A percentile compares a stretch with the other conserved stretches of the same genome.
These are phyloP conservation scores for Forficula auricularia DNA, from an alignment of 1,140 invertebrate species.

Conservation along the genomic window DNA sequence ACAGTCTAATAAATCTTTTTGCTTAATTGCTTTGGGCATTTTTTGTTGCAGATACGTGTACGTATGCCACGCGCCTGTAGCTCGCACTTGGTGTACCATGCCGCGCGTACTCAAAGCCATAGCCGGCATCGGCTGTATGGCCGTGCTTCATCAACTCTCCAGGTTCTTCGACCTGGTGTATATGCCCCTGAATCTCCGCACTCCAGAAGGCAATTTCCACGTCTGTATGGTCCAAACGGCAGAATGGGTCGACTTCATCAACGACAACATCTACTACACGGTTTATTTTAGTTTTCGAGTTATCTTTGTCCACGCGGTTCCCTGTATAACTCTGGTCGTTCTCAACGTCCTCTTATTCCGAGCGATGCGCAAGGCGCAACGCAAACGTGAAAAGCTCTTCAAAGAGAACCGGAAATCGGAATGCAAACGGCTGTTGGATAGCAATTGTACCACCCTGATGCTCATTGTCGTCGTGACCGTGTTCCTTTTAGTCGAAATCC, in stretches of 20 bases:
- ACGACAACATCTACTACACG: constrained; percentile 55
- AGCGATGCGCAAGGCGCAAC: constrained; percentile 65
- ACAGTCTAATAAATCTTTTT: too few species aligned
- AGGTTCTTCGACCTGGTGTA: constrained; percentile 55
- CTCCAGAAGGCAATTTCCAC: constrained; percentile 28
- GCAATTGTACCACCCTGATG: constrained; percentile 86
- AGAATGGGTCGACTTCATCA: constrained; percentile 44
- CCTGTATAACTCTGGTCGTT: constrained; percentile 72
- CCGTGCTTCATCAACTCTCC: constrained; percentile 59
- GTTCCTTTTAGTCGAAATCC: constrained; percentile 79
- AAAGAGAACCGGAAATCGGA: constrained; percentile 71
- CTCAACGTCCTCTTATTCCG: constrained; percentile 74
- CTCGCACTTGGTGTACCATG: constrained; percentile 72
- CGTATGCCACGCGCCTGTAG: constrained; percentile 72
- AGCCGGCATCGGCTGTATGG: constrained; percentile 50
- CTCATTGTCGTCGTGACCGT: constrained; percentile 86
- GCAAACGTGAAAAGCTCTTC: constrained; percentile 58
- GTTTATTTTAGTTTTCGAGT: constrained; percentile 72
- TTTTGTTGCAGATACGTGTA: constrained; percentile 50
- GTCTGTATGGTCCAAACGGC: constrained; percentile 36
- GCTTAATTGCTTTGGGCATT: too few species aligned
- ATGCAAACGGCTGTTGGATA: constrained; percentile 63
- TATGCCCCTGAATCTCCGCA: constrained; percentile 33
- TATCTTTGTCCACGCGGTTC: constrained; percentile 75
- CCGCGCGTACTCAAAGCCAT: constrained; percentile 60